Evolutionary conservation across 92 coral and sea anemone genomes (phyloP).

Genomic region (Muricea muricata): DNA sequence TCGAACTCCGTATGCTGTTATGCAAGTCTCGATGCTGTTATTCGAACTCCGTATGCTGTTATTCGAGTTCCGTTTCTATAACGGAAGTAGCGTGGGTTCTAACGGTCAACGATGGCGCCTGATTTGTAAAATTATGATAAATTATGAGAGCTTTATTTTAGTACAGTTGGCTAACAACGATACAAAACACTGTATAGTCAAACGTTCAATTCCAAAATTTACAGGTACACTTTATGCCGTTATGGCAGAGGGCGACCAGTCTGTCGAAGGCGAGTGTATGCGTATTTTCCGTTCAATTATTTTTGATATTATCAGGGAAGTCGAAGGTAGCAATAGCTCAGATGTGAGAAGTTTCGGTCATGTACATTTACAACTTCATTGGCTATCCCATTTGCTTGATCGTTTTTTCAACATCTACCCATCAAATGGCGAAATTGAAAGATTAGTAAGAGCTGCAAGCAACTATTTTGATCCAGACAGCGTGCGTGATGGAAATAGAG

Average conservation of each 20-base stretch:
- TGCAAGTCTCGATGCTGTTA: too few relatives aligned
- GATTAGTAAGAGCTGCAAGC: background rate
- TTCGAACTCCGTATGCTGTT: too few relatives aligned
- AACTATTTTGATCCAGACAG: constrained; percentile 12
- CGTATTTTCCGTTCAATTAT: background rate
- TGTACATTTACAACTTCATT: background rate
- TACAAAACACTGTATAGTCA: background rate
- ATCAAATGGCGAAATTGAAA: background rate
- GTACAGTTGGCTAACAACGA: background rate
- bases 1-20: too few relatives aligned
- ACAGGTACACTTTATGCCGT: background rate
- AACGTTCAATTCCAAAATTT: background rate
- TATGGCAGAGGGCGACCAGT: background rate
- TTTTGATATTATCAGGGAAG: background rate
- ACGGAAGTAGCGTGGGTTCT: background rate
- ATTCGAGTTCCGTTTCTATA: too few relatives aligned
- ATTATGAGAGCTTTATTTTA: background rate
- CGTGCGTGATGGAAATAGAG: background rate
- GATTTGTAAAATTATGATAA: background rate
- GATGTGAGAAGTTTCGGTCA: background rate
- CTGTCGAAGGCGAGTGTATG: background rate
- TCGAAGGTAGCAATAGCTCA: background rate
- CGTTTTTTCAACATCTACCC: background rate
- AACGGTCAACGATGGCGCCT: background rate
- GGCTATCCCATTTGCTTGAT: background rate